Evolutionary conservation across 2,797 vertebrate species (phyloP).

Genomic region (Eulemur albifrons): DNA sequence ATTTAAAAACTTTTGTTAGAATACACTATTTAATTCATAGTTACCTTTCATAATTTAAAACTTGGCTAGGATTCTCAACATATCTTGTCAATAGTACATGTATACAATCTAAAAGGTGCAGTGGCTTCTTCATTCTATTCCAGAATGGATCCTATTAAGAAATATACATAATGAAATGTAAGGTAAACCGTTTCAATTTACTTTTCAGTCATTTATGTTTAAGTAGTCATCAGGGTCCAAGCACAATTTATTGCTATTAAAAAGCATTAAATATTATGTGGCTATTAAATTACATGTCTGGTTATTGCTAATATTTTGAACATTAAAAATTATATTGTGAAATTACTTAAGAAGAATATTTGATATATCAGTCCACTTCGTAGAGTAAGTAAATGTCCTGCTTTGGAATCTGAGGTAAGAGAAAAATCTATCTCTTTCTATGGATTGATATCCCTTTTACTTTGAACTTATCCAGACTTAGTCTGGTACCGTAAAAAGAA

Average conservation of each 20-base stretch:
- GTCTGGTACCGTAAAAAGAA: not conserved
- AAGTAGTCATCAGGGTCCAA: not conserved
- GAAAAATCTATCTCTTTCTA: not conserved
- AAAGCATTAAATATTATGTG: not conserved
- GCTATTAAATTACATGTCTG: not conserved
- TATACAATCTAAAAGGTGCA: constrained; percentile 96
- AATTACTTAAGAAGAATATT: not conserved
- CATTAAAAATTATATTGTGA: not conserved
- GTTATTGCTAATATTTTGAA: not conserved
- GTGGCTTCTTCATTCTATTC: constrained; percentile 94
- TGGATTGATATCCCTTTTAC: not conserved
- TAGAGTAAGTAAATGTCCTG: not conserved
- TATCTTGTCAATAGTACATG: constrained; percentile 93
- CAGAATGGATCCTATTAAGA: constrained; percentile 93
- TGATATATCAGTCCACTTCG: not conserved
- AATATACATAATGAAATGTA: not conserved
- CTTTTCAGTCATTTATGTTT: constrained; percentile 22
- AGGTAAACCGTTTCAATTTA: not conserved
- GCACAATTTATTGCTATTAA: not conserved
- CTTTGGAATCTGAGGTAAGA: constrained; percentile 14
- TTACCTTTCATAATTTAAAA: constrained; percentile 92
- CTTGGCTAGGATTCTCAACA: constrained; percentile 92
- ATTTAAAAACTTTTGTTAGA: constrained; percentile 11
- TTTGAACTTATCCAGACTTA: not conserved
- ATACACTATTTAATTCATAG: constrained; percentile 16